phyloP scores from a whole-genome alignment of 2,113 vertebrate species.

The Hyperopisus bebe region DNA sequence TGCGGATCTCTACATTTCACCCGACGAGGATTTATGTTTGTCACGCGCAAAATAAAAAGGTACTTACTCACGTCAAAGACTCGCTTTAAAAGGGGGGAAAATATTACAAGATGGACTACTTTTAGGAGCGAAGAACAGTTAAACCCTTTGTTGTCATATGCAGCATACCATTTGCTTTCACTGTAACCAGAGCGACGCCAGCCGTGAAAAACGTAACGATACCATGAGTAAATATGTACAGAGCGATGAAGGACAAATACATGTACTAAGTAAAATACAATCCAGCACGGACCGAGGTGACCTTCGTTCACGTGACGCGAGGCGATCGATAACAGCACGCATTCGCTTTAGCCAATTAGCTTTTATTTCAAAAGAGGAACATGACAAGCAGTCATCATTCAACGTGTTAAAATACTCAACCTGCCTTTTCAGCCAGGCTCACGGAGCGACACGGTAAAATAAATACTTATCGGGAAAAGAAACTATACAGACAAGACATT shows the following conservation, averaged over 20 bases:
- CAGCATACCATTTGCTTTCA: neutral
- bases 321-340: neutral
- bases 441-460: constrained; percentile 10
- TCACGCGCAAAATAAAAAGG: neutral
- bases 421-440: neutral
- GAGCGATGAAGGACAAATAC: neutral
- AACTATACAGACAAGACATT: constrained; percentile 51
- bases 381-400: constrained; percentile 21
- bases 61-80: neutral
- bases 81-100: neutral
- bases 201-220: neutral
- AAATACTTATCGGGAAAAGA: constrained; percentile 34
- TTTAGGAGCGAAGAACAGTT: neutral
- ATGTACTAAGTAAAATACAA: neutral
- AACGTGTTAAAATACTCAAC: constrained; percentile 17
- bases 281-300: neutral
- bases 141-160: neutral
- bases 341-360: neutral
- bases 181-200: neutral
- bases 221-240: constrained; percentile 9
- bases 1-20: neutral
- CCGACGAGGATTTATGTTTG: neutral
- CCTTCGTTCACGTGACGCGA: neutral
- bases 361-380: constrained; percentile 20
- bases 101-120: neutral